Percentiles rank a stretch among this genome's conserved stretches.
These are phyloP conservation scores for Brachionus paranguensis DNA, from an alignment of 1,140 invertebrate genomes.

Conservation along the genomic window DNA sequence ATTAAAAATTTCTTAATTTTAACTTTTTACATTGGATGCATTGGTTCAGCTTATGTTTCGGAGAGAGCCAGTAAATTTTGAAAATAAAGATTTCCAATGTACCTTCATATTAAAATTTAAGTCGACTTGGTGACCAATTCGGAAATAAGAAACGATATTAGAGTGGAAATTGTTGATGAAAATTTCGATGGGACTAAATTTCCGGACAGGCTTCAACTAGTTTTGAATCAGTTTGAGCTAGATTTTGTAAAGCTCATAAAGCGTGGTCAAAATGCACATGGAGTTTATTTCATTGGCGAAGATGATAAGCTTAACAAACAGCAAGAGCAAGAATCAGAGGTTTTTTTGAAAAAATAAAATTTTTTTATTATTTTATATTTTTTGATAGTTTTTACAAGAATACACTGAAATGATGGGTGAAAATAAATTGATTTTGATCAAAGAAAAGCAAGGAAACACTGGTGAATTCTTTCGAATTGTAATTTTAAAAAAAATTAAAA, in stretches of 20 bases:
- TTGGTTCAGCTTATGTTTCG: neutral
- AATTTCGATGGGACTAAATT: neutral
- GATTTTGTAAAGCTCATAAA: neutral
- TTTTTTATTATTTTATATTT: neutral
- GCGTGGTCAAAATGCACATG: neutral
- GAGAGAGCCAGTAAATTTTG: neutral
- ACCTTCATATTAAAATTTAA: neutral
- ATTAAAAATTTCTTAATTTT: neutral
- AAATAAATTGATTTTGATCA: neutral
- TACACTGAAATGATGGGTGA: neutral
- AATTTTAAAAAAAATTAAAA: neutral
- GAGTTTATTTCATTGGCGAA: neutral
- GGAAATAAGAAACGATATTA: neutral
- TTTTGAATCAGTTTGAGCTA: neutral
- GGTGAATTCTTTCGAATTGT: neutral
- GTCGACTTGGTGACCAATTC: neutral
- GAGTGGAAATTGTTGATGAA: neutral
- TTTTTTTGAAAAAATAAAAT: neutral
- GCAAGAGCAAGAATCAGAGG: neutral
- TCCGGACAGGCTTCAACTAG: neutral
- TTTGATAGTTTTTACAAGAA: neutral
- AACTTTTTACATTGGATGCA: neutral
- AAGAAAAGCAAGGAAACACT: neutral
- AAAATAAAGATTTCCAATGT: neutral
- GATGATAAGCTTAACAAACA: neutral